Evolutionary conservation across 2,888 invertebrate species (phyloP), one percentile per base, ranked within the genome.

Genomic region (Biston betularia): DNA sequence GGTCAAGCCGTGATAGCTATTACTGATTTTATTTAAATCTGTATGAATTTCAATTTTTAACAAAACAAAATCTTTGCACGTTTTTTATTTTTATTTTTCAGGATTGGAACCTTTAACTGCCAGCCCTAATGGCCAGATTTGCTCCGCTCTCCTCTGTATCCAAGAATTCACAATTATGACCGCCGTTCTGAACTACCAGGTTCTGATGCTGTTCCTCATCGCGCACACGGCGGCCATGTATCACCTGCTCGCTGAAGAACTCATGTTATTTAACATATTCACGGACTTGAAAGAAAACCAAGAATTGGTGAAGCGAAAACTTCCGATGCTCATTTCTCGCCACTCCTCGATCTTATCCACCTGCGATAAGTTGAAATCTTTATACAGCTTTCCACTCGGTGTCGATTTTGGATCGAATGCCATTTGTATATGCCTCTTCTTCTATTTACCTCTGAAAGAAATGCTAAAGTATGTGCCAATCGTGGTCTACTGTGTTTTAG

Each of bases 331-430:
- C 5, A 80, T 89, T 1, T 45, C 68, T 1, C 86, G 90, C 1
- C 91, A 92, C 63, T 65, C 74, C 1, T 59, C 85, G 15, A 81
- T 78, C 0, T 72, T 92, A n/a, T 75, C 77, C 2, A 79, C 84
- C 0, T 79, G 85, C 6, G 71, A 80, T 0, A 83, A 83, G 24
- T 64, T 92, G 0, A 87, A 88, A 63, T 58, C 71, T 5, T 74
- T 93, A 1, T 92, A 89, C 65, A 90, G 88, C 53, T 72, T 85
- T 12, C 85, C 92, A 6, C 76, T 91, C 3, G 93, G 93, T 6
- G 81, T 92, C 0, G 88, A 92, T 59, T 92, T 91, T 57, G 87
- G 82, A 0, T 78, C 84, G 0, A 90, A 90, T 56, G 89, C 89
- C 11, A 73, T 90, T 0, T 89, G 87, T 48, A 86, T 92, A 5